A percentile compares a stretch with the other conserved stretches of the same genome.
These are phyloP conservation scores for Trigoniulus corallinus DNA, from an alignment of 1,140 invertebrate genomes.

Conservation along the genomic window DNA sequence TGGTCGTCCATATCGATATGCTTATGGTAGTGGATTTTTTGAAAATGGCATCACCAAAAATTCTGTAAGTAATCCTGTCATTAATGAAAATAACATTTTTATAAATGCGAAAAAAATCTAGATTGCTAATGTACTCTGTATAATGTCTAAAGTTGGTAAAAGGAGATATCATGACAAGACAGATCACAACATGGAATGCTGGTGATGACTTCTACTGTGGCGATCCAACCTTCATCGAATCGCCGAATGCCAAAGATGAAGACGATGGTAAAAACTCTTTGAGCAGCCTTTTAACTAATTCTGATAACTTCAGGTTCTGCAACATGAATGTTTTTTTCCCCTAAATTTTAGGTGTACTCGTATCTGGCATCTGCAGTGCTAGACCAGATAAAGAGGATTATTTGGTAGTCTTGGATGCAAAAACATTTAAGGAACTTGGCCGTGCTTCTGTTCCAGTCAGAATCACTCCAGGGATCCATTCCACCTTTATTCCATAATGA, in stretches of 20 bases:
- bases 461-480: background rate
- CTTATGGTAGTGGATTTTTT: constrained; percentile 13
- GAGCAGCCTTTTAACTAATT: background rate
- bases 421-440: background rate
- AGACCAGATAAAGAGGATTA: background rate
- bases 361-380: background rate
- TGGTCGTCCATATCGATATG: constrained; percentile 20
- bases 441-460: background rate
- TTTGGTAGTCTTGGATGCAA: background rate
- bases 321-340: background rate
- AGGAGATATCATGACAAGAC: constrained; percentile 9
- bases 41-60: constrained; percentile 4
- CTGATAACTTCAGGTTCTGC: background rate
- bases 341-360: background rate
- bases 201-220: constrained; percentile 15
- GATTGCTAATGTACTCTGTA: background rate
- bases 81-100: background rate
- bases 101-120: background rate
- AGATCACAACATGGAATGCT: constrained; percentile 14
- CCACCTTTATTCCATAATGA: background rate
- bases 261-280: constrained; percentile 17
- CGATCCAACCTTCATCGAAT: constrained; percentile 18
- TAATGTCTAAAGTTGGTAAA: constrained; percentile 6
- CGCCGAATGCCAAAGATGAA: constrained; percentile 16
- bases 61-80: background rate